These are phyloP conservation scores for mouse (Mus musculus) DNA, from an alignment of 2,113 vertebrate species.

Conservation along the genomic window DNA sequence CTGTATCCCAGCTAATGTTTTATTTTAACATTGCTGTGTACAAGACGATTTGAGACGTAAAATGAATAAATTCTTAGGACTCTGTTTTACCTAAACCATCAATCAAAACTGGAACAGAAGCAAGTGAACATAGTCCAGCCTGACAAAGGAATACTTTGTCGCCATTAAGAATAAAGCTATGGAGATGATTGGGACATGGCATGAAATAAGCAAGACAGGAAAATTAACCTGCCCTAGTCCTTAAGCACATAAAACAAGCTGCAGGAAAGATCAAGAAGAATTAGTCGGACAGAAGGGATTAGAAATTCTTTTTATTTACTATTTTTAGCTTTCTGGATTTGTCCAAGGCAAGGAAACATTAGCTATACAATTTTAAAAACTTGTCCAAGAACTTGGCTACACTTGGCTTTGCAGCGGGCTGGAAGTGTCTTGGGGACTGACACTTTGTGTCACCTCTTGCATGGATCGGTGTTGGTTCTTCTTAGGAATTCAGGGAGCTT, in stretches of 20 bases:
- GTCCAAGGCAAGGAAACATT: neutral
- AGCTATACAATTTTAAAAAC: neutral
- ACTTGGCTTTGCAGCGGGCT: neutral
- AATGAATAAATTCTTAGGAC: constrained; percentile 13
- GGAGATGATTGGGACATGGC: neutral
- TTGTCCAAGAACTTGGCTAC: neutral
- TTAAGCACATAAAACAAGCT: neutral
- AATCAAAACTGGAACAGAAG: constrained; percentile 38
- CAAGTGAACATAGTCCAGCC: neutral
- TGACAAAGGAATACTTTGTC: neutral
- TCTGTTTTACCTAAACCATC: constrained; percentile 55
- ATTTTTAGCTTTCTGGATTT: constrained; percentile 22
- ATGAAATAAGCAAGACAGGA: neutral
- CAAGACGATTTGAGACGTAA: constrained; percentile 20
- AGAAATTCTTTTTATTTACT: neutral
- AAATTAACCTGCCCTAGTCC: neutral
- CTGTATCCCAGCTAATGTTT: neutral
- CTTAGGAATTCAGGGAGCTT: neutral
- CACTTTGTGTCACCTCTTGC: neutral
- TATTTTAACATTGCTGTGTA: neutral
- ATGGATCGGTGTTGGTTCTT: neutral
- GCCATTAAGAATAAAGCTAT: constrained; percentile 6
- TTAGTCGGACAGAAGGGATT: neutral
- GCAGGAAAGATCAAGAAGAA: neutral
- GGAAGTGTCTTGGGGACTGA: neutral